A percentile compares a stretch with the other conserved stretches of the same genome.
phyloP scores from a whole-genome alignment of 2,113 vertebrate genomes.

The Arenaria interpres region DNA sequence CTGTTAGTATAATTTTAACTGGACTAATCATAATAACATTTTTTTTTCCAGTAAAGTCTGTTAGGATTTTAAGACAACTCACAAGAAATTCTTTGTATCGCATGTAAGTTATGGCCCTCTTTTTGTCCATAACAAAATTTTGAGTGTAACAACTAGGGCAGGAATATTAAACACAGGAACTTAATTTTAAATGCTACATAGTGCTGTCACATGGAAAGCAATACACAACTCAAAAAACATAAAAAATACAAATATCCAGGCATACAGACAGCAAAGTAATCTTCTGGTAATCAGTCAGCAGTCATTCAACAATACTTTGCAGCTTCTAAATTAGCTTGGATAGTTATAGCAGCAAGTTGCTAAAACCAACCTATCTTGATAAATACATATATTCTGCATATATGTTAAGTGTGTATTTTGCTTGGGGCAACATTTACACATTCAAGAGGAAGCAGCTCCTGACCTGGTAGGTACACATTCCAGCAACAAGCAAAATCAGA shows the following conservation, averaged over 20 bases:
- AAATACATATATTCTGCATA: background rate
- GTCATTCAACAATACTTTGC: background rate
- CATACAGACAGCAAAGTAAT: background rate
- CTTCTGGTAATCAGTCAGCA: background rate
- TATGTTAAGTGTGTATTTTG: background rate
- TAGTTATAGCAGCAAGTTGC: background rate
- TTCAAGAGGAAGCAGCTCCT: background rate
- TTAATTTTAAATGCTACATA: background rate
- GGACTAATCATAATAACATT: background rate
- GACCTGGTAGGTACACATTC: background rate
- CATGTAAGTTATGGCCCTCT: background rate
- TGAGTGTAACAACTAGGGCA: background rate
- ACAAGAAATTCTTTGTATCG: background rate
- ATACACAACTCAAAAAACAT: background rate
- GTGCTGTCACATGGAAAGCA: background rate
- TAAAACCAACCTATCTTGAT: background rate
- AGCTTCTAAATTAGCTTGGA: background rate
- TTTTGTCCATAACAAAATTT: background rate
- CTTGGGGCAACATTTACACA: background rate
- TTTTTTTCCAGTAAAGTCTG: background rate
- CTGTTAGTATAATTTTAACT: background rate
- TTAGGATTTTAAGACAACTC: background rate
- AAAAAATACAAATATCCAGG: background rate
- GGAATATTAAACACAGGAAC: background rate
- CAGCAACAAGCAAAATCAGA: background rate